Evolutionary conservation across 2,113 vertebrate genomes (phyloP), one percentile per base, ranked within the genome.

Genomic region (Hoplias malabaricus): DNA sequence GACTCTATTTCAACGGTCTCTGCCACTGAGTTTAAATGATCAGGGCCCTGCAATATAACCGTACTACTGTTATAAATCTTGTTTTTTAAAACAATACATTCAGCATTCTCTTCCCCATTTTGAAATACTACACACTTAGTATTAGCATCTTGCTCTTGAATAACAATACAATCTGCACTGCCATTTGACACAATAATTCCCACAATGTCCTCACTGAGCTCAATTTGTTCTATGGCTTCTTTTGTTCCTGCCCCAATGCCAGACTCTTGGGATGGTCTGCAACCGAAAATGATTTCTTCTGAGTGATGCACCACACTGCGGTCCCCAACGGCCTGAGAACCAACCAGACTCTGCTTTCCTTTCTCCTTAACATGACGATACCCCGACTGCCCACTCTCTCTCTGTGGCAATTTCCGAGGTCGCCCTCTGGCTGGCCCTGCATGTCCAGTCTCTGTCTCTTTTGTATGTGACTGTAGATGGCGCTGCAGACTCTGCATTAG

Each of bases 1-100:
- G 79, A 87, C 76, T 94, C 88, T 1, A 94, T 90, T 81, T 95
- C 94, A 0, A 94, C 87, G 0, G 93, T 93, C 84, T 95, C 90
- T 1, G 89, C 92, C 87, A 94, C 89, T 0, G 90, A 78, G 61
- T 90, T 77, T 0, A 94, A 85, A 12, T 87, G 89, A 69, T 83
- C 4, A 0, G 78, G 87, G 8, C 92, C 91, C 34, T 93, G 91
- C 13, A 94, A 46, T 69, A 94, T 84, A 63, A 92, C 84, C 75
- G 94, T 7, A 0, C 89, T 67, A 23, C 46, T 38, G 0, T 83
- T 27, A 29, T 70, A 82, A 2, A 73, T 83, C 63, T 93, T 87
- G 13, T 89, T 88, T 0, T 74, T 62, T 8, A 69, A 16, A 12
- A 40, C 34, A 27, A 63, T 9, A 25, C 62, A 50, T 13, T 77